Percentiles rank a stretch among this genome's conserved stretches.
Evolutionary conservation across 1,140 invertebrate genomes (phyloP).

Genomic region (Acyrthosiphon pisum): DNA sequence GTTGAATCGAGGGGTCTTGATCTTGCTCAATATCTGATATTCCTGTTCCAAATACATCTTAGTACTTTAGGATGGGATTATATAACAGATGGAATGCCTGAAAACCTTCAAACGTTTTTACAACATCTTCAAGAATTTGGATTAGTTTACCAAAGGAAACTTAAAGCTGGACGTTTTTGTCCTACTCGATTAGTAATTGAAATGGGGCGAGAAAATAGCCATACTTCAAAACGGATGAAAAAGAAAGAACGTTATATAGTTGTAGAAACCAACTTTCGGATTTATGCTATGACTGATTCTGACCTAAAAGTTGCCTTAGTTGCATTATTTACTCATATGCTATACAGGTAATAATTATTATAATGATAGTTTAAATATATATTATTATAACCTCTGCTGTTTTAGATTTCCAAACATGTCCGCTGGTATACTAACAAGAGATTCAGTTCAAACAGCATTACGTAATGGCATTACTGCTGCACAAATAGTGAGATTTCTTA

Average conservation of each 20-base stretch:
- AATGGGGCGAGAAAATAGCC: constrained; percentile 71
- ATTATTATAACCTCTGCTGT: not conserved
- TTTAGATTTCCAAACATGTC: constrained; percentile 92
- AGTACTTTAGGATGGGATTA: constrained; percentile 94
- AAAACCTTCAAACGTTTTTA: constrained; percentile 85
- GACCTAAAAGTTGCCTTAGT: constrained; percentile 90
- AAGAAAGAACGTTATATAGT: constrained; percentile 83
- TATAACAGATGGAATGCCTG: constrained; percentile 92
- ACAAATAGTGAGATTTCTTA: constrained; percentile 92
- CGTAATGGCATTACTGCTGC: constrained; percentile 93
- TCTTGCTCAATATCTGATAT: constrained; percentile 89
- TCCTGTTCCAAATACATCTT: constrained; percentile 96
- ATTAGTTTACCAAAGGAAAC: constrained; percentile 93
- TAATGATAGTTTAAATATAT: not conserved
- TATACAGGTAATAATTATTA: constrained; percentile 76
- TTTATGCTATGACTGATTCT: constrained; percentile 96
- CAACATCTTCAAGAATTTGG: constrained; percentile 97
- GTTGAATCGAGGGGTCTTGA: constrained; percentile 84
- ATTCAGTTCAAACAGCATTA: constrained; percentile 91
- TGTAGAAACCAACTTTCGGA: constrained; percentile 96
- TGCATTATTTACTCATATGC: constrained; percentile 88
- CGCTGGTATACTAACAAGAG: constrained; percentile 90
- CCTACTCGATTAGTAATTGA: constrained; percentile 92
- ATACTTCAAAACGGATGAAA: constrained; percentile 65
- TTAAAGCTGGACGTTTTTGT: constrained; percentile 90